Base-by-base conservation (phyloP, 2,797 vertebrate genomes). In the Enteromius anoplus region DNA sequence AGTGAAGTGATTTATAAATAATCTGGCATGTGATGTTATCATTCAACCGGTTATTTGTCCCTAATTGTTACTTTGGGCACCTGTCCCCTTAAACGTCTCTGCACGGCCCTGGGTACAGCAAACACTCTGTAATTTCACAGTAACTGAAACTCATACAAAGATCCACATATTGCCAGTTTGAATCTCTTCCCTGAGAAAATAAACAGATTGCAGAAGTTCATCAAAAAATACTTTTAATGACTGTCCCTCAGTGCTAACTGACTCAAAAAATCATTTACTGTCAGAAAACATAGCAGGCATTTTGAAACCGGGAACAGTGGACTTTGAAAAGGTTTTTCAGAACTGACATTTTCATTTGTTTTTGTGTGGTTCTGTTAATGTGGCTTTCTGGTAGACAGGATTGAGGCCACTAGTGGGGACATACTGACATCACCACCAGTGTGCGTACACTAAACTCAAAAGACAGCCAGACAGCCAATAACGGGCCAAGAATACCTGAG, bases 381-480 rank as follows among this genome's bases (percentile, higher is more conserved):
- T 80, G 77, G 75, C 70, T 29, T 73, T 80, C 32, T 82, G 58
- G 32, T 49, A 60, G 17, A 32, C 15, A 26, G 65, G 21, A 58
- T 81, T 58, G 73, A 66, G 72, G 71, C 21, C 60, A 42, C 82
- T 75, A 51, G 53, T 75, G 66, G 45, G 58, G 64, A 80, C 47
- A 81, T 49, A 42, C 70, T 85, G 83, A 85, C 80, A 80, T 85
- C 71, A 49, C 75, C 26, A 49, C 75, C 26, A 49, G 49, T 40
- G 19, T 76, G 75, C 64, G 60, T 58, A 76, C 19, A 19, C 64
- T 65, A 82, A 85, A 51, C 58, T 55, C 42, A 66, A 80, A 29
- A 80, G 85, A 80, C 81, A 80, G n/a, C 70, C 69, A 79, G 42
- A 70, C n/a, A 34, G 60, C 60, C 73, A 58, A 60, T 60, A 53